These are phyloP conservation scores for Sphyrna mokarran DNA, from an alignment of 2,113 vertebrate genomes.

Conservation along the genomic window DNA sequence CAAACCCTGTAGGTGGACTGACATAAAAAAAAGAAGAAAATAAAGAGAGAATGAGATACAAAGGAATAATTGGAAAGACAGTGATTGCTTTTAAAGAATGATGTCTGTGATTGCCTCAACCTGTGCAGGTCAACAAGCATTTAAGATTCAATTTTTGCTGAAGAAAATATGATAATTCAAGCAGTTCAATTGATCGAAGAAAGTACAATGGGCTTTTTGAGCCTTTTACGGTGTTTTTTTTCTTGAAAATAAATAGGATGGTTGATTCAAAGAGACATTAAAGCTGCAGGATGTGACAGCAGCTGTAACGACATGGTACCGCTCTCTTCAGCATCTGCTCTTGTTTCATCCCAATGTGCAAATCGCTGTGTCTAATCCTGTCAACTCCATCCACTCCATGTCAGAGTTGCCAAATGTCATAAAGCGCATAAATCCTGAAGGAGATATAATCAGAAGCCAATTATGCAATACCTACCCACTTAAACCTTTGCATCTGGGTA, in stretches of 20 bases:
- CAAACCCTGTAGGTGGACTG: too few relatives aligned
- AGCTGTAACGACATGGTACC: neutral
- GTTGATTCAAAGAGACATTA: conserved; percentile 31
- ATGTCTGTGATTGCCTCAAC: neutral
- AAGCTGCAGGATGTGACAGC: conserved; percentile 25
- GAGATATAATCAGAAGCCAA: conserved; percentile 19
- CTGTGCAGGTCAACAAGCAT: neutral
- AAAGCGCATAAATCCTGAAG: neutral
- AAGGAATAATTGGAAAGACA: conserved; percentile 8
- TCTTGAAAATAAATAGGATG: conserved; percentile 24
- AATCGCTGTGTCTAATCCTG: neutral
- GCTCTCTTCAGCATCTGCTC: neutral
- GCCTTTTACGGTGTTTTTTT: neutral
- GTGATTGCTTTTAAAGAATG: neutral
- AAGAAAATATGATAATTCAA: conserved; percentile 29
- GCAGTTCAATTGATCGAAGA: conserved; percentile 31
- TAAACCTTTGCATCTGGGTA: conserved; percentile 17
- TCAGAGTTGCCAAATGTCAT: neutral
- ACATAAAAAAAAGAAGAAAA: neutral
- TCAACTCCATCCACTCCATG: neutral
- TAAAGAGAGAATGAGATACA: neutral
- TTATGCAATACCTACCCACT: conserved; percentile 16
- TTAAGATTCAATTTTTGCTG: conserved; percentile 22
- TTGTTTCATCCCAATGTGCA: conserved; percentile 18
- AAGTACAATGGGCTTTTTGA: conserved; percentile 7